phyloP scores from a whole-genome alignment of 2,113 vertebrate genomes.

The Hydrolagus affinis region DNA sequence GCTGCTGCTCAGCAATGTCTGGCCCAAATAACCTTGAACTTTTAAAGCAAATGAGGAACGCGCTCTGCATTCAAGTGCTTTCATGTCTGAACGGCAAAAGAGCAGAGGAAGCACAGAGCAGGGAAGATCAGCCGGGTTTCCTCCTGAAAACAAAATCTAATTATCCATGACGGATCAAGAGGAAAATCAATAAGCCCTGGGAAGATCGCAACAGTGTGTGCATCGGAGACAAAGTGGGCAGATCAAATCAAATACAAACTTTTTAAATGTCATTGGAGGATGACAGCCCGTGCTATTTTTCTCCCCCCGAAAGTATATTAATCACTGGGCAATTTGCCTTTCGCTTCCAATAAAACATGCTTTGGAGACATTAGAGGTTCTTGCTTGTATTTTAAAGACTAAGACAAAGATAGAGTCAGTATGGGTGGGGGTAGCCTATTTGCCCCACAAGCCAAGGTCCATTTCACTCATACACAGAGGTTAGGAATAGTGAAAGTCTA shows the following conservation, averaged over 20 bases:
- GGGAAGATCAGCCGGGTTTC: background rate
- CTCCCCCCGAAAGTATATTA: background rate
- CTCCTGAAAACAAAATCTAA: constrained; percentile 20
- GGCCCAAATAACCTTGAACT: constrained; percentile 13
- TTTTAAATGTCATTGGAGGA: background rate
- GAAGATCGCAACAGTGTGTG: background rate
- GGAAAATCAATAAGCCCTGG: constrained; percentile 7
- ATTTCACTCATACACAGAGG: no score
- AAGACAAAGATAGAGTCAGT: background rate
- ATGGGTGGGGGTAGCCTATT: no score
- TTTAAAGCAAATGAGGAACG: background rate
- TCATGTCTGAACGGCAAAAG: background rate
- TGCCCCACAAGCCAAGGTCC: no score
- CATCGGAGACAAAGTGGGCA: constrained; percentile 10
- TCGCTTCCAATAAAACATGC: background rate
- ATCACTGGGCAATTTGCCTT: background rate
- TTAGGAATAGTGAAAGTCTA: no score
- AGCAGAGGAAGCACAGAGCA: constrained; percentile 12
- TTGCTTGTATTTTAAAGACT: no score
- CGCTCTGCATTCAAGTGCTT: background rate
- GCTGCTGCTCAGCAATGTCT: background rate
- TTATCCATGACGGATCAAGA: constrained; percentile 1
- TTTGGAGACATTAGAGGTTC: background rate
- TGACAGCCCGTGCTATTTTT: background rate
- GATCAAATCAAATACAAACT: background rate